These are phyloP conservation scores for Cerceris rybyensis DNA, from an alignment of 2,888 invertebrate genomes.

Conservation along the genomic window DNA sequence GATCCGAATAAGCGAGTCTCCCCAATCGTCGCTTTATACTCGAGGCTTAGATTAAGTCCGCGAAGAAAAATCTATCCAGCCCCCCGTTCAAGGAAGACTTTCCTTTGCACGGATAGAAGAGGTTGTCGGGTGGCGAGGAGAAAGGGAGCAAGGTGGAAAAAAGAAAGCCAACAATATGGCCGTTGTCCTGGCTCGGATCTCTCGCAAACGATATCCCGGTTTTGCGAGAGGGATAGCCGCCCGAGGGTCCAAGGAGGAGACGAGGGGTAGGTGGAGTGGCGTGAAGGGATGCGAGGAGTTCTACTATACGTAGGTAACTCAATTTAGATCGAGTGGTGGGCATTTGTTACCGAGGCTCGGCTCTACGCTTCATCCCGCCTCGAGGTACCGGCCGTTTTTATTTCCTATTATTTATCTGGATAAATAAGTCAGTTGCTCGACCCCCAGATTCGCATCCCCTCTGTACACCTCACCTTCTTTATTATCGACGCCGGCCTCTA, in stretches of 20 bases:
- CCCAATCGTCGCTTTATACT: constrained; percentile 76
- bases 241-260: constrained; percentile 62
- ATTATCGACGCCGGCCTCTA: constrained; percentile 64
- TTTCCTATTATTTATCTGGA: constrained; percentile 81
- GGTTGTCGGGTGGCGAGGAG: constrained; percentile 38
- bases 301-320: constrained; percentile 77
- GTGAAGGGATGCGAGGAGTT: constrained; percentile 56
- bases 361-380: constrained; percentile 66
- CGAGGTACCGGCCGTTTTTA: constrained; percentile 73
- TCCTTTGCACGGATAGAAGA: constrained; percentile 25
- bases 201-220: constrained; percentile 70
- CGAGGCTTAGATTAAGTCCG: constrained; percentile 80
- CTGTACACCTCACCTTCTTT: constrained; percentile 45
- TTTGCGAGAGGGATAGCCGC: constrained; percentile 62
- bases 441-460: constrained; percentile 3
- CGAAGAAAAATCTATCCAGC: constrained; percentile 80
- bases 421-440: constrained; percentile 71
- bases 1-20: constrained; percentile 49
- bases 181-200: constrained; percentile 74
- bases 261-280: constrained; percentile 46
- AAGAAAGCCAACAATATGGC: constrained; percentile 77
- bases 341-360: constrained; percentile 80
- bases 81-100: constrained; percentile 42
- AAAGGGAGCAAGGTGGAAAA: constrained; percentile 50
- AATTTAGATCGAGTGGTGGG: constrained; percentile 82